phyloP scores from a whole-genome alignment of 2,797 vertebrate species.

The Cottoperca gobio region DNA sequence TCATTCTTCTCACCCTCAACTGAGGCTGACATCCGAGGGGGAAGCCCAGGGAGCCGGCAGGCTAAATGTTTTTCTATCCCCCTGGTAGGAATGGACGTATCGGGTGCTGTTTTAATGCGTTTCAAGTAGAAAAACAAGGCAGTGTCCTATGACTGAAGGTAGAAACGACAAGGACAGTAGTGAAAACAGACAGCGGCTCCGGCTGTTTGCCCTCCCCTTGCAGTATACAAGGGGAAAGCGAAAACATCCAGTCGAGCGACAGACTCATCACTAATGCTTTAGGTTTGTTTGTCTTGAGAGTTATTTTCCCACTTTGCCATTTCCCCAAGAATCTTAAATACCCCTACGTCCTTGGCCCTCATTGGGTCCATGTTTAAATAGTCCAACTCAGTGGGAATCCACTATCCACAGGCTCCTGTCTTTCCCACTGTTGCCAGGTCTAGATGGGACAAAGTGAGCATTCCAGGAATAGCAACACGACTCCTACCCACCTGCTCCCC shows the following conservation, averaged over 20 bases:
- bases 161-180: conserved; percentile 81
- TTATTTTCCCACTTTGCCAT: conserved; percentile 84
- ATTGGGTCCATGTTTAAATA: conserved; percentile 75
- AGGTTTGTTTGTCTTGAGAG: conserved; percentile 83
- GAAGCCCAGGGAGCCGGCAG: conserved; percentile 80
- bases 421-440: conserved; percentile 60
- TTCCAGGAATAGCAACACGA: conserved; percentile 80
- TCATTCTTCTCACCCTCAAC: conserved; percentile 84
- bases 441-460: conserved; percentile 71
- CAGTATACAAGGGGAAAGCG: conserved; percentile 61
- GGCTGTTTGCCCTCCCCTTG: conserved; percentile 24
- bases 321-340: conserved; percentile 86
- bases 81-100: conserved; percentile 82
- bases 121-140: conserved; percentile 81
- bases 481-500: conserved; percentile 50
- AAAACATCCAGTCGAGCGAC: conserved; percentile 81
- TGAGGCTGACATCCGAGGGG: conserved; percentile 82
- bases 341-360: conserved; percentile 64
- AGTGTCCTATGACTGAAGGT: conserved; percentile 76
- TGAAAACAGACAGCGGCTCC: conserved; percentile 71
- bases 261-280: conserved; percentile 81
- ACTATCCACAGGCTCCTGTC: conserved; percentile 55
- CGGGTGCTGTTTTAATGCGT: conserved; percentile 86
- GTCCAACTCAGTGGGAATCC: conserved; percentile 61
- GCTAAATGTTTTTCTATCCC: conserved; percentile 86